Evolutionary conservation across 2,113 vertebrate genomes (phyloP), one percentile per base, ranked within the genome.

Genomic region (Gyps fulvus): DNA sequence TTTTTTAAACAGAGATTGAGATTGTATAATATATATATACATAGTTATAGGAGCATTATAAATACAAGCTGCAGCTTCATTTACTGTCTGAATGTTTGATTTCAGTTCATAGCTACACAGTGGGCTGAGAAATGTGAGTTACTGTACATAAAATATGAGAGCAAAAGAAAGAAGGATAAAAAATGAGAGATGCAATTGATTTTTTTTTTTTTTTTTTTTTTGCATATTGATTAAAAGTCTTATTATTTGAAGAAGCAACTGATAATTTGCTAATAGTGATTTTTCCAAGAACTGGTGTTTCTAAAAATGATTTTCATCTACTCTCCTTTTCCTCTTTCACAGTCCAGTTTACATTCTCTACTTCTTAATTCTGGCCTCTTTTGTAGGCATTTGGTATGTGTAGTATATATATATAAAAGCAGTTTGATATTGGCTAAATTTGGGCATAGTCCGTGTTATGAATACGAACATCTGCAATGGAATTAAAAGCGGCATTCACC

Each of bases 401-500:
- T 45, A 32, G 47, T 36, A 36, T 57, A 50, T 81, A 88, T 12
- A 27, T 86, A 83, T 61, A 94, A 95, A 96, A 87, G 67, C 91
- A 95, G 84, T 92, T 85, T 90, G 84, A 87, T 94, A 93, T 94
- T 96, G 89, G 95, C 94, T 95, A 96, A 96, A 97, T 97, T 94
- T 96, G 95, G 91, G 87, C 82, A 83, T 38, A 85, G 62, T 87
- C 73, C 38, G 7, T 97, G 91, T 91, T 94, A 93, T 97, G 97
- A 97, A 96, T 96, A 94, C 5, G 74, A 90, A 96, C 93, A 96
- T 96, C 94, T 97, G 95, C 94, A 97, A 94, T 94, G 89, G 94
- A 95, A 95, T 97, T 96, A 91, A 95, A 97, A 96, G 95, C 27
- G 3, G 87, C 89, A 95, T 95, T 97, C 93, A 96, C 94, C 94